Evolutionary conservation across 2,888 invertebrate species (phyloP).

Genomic region (Odontocolon sp.): DNA sequence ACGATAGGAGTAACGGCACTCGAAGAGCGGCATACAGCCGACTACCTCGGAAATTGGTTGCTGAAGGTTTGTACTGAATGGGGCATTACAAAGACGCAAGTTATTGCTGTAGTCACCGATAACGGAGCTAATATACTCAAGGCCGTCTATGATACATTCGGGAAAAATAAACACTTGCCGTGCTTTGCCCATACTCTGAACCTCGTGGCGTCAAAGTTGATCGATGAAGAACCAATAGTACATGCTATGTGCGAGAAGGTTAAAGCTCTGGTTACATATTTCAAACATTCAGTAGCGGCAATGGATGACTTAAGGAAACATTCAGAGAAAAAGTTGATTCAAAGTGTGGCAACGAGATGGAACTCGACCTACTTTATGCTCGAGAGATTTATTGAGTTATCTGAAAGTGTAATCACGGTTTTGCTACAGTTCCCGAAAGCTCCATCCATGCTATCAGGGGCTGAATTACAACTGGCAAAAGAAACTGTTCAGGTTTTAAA

Average conservation of each 20-base stretch:
- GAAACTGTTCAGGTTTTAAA: constrained; percentile 47
- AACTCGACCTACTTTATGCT: constrained; percentile 63
- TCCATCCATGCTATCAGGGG: constrained; percentile 53
- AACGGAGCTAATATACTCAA: constrained; percentile 56
- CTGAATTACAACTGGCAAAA: constrained; percentile 43
- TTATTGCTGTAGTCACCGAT: constrained; percentile 54
- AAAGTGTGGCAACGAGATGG: constrained; percentile 61
- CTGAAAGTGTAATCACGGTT: constrained; percentile 37
- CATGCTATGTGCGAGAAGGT: constrained; percentile 34
- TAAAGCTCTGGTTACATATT: constrained; percentile 50
- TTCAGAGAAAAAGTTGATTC: constrained; percentile 44
- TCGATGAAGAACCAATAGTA: constrained; percentile 1
- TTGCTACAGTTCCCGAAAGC: constrained; percentile 57
- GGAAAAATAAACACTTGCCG: constrained; percentile 33
- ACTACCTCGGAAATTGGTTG: constrained; percentile 44
- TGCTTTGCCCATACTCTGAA: constrained; percentile 39
- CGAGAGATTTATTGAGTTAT: constrained; percentile 47
- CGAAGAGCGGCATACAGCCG: constrained; percentile 47
- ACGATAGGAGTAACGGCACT: constrained; percentile 45
- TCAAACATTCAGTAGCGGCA: constrained; percentile 54
- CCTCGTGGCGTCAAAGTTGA: constrained; percentile 1
- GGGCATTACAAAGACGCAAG: constrained; percentile 30
- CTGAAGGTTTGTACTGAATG: constrained; percentile 34
- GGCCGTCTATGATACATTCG: constrained; percentile 48
- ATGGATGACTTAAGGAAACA: constrained; percentile 40